Evolutionary conservation across 2,888 invertebrate species (phyloP), one percentile per base, ranked within the genome.

Genomic region (Drosophila peninsularis): DNA sequence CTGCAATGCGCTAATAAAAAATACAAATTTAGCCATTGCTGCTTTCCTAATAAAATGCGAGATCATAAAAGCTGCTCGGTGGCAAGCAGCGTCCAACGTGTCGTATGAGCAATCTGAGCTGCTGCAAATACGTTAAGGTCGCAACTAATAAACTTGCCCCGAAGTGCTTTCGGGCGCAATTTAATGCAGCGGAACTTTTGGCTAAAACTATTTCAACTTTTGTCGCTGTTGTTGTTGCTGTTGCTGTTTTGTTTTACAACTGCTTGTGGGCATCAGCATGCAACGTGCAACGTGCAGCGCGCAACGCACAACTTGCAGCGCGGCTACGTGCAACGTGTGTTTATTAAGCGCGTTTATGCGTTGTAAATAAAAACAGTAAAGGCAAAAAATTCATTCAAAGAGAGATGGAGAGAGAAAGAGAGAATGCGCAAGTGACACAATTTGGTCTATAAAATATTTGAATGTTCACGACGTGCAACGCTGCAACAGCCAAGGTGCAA

Each of bases 261-360:
- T 82, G 53, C 62, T 74, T 24, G 52, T 19, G 44, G 27, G 47
- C 55, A 42, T 39, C 34, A n/a, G 13, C 42, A 47, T 50, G 44
- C 61, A 60, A 50, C 39, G 42, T 58, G 62, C 73, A 73, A 65
- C 71, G 69, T 64, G 72, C 63, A 68, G n/a, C 44, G 24, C n/a
- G 72, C 49, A 27, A 69, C 70, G 73, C 60, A 61, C 74, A 62
- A 64, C 70, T 63, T 66, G 73, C 65, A 70, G 69, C 71, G 36
- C 42, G 70, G 70, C 42, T 47, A 67, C 77, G 62, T 76, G 82
- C 71, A 68, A 71, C 75, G 64, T 71, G 84, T 79, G 82, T 83
- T 83, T 87, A 86, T 86, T 82, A 87, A 85, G 82, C 82, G 80
- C 75, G 75, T 87, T 83, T 87, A 82, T 82, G 87, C 75, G 80